Evolutionary conservation across 2,797 vertebrate genomes (phyloP), one percentile per base, ranked within the genome.

Genomic region (Eulemur mongoz): DNA sequence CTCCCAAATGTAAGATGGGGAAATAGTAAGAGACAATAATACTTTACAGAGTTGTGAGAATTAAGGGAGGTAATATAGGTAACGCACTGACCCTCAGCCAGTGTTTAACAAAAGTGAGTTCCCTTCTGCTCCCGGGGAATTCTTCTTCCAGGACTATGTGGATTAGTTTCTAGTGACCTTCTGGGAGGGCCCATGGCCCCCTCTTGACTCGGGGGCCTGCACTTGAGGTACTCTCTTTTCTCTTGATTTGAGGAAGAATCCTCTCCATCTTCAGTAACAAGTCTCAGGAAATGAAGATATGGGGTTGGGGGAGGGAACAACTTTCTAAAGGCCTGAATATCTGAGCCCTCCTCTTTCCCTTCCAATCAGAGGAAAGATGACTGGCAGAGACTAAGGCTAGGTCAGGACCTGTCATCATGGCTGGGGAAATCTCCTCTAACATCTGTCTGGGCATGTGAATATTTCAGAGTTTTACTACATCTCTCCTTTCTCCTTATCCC

Each of bases 381-480:
- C 61, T 30, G 25, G 45, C 32, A 78, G 70, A 57, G n/a, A 63
- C n/a, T 25, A 35, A 86, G 35, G n/a, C 43, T 23, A 32, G 8
- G 27, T 65, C 93, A 82, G 69, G 61, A 43, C 35, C 45, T 84
- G 6, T 75, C 61, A 22, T 90, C 38, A 40, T 14, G 45, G 30
- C 73, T 87, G n/a, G 70, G n/a, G 52, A 25, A 40, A 65, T 87
- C 15, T 70, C 27, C 27, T 3, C 4, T 70, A 86, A 67, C 0
- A 17, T 59, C 20, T 85, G 30, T 72, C 27, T 17, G 30, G n/a
- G 54, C 40, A 69, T 91, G 84, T 75, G 63, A 85, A 69, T 73
- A 57, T 86, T 91, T 83, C 72, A 91, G 85, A 90, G 11, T 86
- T 97, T 79, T 79, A 72, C 27, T 45, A 70, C 48, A 75, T 94